Conservation (phyloP, 2,113 vertebrate genomes). For the Crotalus viridis region DNA sequence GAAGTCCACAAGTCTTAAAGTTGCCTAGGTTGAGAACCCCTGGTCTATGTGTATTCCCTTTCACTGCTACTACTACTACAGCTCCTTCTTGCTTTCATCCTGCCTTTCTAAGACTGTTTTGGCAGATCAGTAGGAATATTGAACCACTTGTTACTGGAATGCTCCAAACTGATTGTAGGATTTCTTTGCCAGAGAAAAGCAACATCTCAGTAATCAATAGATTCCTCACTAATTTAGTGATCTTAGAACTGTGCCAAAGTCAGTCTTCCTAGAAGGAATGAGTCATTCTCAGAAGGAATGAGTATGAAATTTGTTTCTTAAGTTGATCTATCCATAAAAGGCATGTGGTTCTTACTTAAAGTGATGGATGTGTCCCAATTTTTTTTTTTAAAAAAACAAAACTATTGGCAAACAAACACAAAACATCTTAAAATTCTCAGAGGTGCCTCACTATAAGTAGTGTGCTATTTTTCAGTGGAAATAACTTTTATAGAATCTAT, state of each 20-base stretch:
- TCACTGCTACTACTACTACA: not conserved
- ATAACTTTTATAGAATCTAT: constrained; percentile 33
- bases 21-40: no score
- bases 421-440: constrained; percentile 13
- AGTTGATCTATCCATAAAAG: constrained; percentile 1
- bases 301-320: not conserved
- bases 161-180: not conserved
- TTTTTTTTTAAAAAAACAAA: constrained; percentile 2
- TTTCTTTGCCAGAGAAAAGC: not conserved
- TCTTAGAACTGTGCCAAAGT: not conserved
- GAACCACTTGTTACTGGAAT: not conserved
- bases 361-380: constrained; percentile 25
- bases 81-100: not conserved
- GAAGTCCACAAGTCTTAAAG: no score
- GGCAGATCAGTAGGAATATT: not conserved
- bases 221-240: not conserved
- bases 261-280: not conserved
- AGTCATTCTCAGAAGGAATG: not conserved
- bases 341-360: not conserved
- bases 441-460: constrained; percentile 4
- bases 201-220: not conserved
- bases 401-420: not conserved
- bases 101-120: not conserved
- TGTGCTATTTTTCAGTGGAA: not conserved
- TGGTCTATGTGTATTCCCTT: not conserved